Evolutionary conservation across 2,797 vertebrate genomes (phyloP).

Genomic region (Mormyrus proboscirostris): DNA sequence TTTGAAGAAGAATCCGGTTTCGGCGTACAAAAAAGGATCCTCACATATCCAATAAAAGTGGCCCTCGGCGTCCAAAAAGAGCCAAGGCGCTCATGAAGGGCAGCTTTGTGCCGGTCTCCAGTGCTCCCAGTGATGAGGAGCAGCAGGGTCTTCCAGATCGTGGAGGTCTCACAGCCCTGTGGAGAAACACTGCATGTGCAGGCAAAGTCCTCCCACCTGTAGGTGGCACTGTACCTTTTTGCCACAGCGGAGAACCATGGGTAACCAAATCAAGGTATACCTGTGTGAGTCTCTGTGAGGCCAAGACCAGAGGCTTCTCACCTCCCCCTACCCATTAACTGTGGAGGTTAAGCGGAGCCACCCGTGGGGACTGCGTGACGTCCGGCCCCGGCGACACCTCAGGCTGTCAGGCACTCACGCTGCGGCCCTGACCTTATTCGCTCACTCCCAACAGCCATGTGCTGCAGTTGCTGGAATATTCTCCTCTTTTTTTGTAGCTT

Average conservation of each 20-base stretch:
- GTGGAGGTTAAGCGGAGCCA: background rate
- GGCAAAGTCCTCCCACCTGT: slow-evolving; percentile 13
- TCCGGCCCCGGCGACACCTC: background rate
- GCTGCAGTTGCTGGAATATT: slow-evolving; percentile 22
- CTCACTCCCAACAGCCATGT: slow-evolving; percentile 19
- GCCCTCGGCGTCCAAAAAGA: background rate
- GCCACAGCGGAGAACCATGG: background rate
- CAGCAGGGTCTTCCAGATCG: background rate
- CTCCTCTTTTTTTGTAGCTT: slow-evolving; percentile 32
- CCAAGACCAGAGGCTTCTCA: background rate
- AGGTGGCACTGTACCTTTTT: background rate
- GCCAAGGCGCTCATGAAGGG: background rate
- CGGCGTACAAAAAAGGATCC: background rate
- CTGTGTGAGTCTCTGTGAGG: slow-evolving; percentile 1
- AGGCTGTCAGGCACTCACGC: background rate
- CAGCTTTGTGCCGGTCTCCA: background rate
- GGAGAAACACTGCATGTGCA: slow-evolving; percentile 3
- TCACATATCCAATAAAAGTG: background rate
- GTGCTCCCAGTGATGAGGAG: background rate
- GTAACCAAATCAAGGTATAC: background rate
- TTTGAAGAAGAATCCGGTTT: background rate
- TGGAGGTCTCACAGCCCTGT: background rate
- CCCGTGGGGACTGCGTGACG: background rate
- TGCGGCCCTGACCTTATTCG: background rate
- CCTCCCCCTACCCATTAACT: slow-evolving; percentile 15